Percentiles rank a stretch among this genome's conserved stretches.
phyloP scores from a whole-genome alignment of 2,888 invertebrate species.

The Chydorus sphaericus region DNA sequence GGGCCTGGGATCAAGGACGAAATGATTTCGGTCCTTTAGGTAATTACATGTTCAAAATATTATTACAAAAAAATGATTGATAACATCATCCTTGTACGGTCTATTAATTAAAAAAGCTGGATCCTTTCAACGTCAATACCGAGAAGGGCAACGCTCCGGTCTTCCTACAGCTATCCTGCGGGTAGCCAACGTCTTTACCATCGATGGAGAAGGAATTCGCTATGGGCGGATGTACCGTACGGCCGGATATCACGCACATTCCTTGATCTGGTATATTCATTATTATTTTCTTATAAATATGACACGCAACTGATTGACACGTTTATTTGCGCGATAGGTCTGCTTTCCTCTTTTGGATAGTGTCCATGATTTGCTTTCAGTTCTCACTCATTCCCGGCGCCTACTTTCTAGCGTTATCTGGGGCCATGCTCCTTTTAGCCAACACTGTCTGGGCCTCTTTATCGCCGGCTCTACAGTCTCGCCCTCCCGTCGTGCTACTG shows the following conservation, averaged over 20 bases:
- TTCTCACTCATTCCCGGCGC: slow-evolving; percentile 3
- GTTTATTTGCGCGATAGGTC: too few species aligned
- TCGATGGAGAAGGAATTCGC: slow-evolving; percentile 39
- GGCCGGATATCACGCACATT: slow-evolving; percentile 44
- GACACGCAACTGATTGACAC: too few species aligned
- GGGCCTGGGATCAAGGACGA: slow-evolving; percentile 44
- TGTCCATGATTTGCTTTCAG: slow-evolving; percentile 6
- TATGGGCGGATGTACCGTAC: slow-evolving; percentile 32
- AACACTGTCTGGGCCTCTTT: neutral
- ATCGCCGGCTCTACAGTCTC: neutral
- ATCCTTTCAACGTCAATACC: slow-evolving; percentile 36
- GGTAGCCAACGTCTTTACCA: slow-evolving; percentile 44
- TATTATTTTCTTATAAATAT: too few species aligned
- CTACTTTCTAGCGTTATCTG: neutral
- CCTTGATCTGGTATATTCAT: slow-evolving; percentile 38
- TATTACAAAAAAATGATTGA: too few species aligned
- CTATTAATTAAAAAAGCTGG: too few species aligned
- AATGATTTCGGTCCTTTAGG: slow-evolving; percentile 44
- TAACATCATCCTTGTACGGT: too few species aligned
- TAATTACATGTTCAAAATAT: too few species aligned
- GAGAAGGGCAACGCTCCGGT: slow-evolving; percentile 38
- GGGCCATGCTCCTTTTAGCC: neutral
- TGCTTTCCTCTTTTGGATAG: slow-evolving; percentile 1
- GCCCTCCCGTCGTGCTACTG: neutral
- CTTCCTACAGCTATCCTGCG: slow-evolving; percentile 42